Evolutionary conservation across 2,113 vertebrate species (phyloP).

Genomic region (Agapornis roseicollis): DNA sequence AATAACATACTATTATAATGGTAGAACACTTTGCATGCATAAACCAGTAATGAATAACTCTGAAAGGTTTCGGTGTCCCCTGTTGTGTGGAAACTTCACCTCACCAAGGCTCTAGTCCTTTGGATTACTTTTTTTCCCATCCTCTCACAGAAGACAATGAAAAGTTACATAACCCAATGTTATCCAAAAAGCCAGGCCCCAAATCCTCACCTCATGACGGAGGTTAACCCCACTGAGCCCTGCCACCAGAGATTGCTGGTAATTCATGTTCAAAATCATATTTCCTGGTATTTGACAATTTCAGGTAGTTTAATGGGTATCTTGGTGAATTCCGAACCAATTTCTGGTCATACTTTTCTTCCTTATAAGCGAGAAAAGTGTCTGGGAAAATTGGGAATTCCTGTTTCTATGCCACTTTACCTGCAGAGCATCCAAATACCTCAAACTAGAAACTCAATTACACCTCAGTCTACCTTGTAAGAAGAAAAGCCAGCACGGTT

Average conservation of each 20-base stretch:
- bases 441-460: not conserved
- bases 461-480: not conserved
- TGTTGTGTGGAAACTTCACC: not conserved
- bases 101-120: not conserved
- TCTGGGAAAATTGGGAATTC: not conserved
- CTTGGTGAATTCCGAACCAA: not conserved
- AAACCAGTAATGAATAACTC: not conserved
- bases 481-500: not conserved
- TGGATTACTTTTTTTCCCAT: not conserved
- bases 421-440: not conserved
- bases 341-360: fast-evolving
- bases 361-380: not conserved
- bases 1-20: not conserved
- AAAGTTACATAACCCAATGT: not conserved
- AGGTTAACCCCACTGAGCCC: not conserved
- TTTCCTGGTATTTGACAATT: not conserved
- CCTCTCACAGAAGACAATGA: too few species aligned
- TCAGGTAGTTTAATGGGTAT: not conserved
- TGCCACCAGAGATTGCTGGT: too few species aligned
- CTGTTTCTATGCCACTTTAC: not conserved
- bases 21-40: not conserved
- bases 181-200: not conserved
- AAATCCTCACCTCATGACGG: fast-evolving
- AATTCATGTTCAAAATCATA: fast-evolving
- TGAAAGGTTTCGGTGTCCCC: not conserved